A percentile compares a stretch with the other conserved stretches of the same genome.
phyloP scores from a whole-genome alignment of 2,888 invertebrate genomes.

The Lacanobia oleracea region DNA sequence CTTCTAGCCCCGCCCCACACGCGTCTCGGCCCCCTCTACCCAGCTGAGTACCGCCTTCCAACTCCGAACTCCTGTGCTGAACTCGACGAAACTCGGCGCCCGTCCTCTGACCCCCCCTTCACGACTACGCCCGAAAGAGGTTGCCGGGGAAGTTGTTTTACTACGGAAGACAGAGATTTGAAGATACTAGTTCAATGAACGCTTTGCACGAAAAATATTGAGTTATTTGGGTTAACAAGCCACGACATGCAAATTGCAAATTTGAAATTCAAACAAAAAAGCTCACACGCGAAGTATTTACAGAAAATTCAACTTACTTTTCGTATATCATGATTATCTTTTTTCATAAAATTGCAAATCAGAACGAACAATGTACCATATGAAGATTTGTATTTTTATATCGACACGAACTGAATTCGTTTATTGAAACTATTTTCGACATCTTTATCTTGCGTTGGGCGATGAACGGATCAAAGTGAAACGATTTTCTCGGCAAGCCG shows the following conservation, averaged over 20 bases:
- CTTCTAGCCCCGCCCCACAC: constrained; percentile 84
- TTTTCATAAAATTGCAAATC: constrained; percentile 46
- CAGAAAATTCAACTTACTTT: constrained; percentile 10
- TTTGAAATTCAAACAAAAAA: constrained; percentile 28
- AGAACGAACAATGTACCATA: constrained; percentile 42
- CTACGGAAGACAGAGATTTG: constrained; percentile 69
- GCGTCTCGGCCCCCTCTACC: constrained; percentile 85
- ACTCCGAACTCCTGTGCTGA: constrained; percentile 91
- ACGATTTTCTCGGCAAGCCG: constrained; percentile 81
- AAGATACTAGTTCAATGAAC: constrained; percentile 68
- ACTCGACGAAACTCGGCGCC: constrained; percentile 90
- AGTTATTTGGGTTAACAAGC: constrained; percentile 35
- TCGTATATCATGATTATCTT: constrained; percentile 17
- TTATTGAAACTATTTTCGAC: constrained; percentile 59
- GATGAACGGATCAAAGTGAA: constrained; percentile 71
- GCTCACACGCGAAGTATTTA: constrained; percentile 36
- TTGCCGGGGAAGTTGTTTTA: constrained; percentile 84
- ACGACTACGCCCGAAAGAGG: constrained; percentile 80
- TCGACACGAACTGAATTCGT: constrained; percentile 38
- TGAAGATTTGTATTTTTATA: constrained; percentile 57
- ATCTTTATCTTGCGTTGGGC: constrained; percentile 65
- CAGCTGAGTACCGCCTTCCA: constrained; percentile 91
- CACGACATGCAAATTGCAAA: constrained; percentile 25
- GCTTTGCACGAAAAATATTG: constrained; percentile 64
- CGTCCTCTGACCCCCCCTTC: constrained; percentile 85